Conservation (phyloP, 1,140 invertebrate genomes). For the Melipona quadrifasciata region DNA sequence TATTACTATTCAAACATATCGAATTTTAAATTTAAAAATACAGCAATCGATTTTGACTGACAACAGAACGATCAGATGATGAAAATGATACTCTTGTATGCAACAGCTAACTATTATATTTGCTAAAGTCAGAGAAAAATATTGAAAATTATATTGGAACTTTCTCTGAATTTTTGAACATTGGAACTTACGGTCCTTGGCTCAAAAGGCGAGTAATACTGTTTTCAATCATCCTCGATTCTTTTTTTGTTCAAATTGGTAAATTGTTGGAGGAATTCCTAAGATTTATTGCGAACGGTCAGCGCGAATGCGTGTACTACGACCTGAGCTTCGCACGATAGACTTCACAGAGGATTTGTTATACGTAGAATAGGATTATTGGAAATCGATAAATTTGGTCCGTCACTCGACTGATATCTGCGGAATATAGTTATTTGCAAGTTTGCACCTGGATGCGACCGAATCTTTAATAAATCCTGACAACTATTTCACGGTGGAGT, state of each 20-base stretch:
- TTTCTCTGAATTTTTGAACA: too few relatives aligned
- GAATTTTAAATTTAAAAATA: too few relatives aligned
- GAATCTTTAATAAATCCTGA: slow-evolving; percentile 28
- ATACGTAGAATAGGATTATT: slow-evolving; percentile 16
- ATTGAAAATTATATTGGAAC: too few relatives aligned
- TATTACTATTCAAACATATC: too few relatives aligned
- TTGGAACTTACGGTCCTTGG: too few relatives aligned
- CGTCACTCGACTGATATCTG: slow-evolving; percentile 25
- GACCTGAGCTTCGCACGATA: slow-evolving; percentile 14
- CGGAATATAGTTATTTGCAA: slow-evolving; percentile 30
- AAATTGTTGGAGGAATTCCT: neutral
- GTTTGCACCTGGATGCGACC: slow-evolving; percentile 19
- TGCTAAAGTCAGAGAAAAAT: too few relatives aligned
- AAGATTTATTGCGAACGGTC: neutral
- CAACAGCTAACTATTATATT: too few relatives aligned
- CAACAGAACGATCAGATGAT: neutral
- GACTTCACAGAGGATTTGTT: slow-evolving; percentile 19
- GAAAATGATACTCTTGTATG: neutral
- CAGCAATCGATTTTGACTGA: neutral
- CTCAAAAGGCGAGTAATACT: too few relatives aligned
- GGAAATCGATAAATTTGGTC: slow-evolving; percentile 36
- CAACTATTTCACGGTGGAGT: neutral
- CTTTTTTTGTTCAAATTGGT: too few relatives aligned
- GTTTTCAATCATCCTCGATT: too few relatives aligned
- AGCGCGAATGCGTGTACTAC: neutral